A percentile compares a stretch with the other conserved stretches of the same genome.
Evolutionary conservation across 2,888 invertebrate species (phyloP).

Genomic region (Andrena trimmerana): DNA sequence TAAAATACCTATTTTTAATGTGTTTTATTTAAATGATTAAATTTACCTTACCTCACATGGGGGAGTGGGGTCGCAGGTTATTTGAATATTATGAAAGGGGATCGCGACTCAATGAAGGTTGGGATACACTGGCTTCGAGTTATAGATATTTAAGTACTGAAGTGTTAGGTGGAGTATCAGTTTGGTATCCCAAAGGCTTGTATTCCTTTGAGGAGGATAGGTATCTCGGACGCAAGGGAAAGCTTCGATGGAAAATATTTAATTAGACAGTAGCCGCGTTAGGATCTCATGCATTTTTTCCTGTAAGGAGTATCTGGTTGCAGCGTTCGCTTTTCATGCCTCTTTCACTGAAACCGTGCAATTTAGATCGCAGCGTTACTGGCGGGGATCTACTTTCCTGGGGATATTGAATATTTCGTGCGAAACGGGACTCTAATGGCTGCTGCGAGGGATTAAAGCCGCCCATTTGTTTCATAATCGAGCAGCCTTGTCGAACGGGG

Average conservation of each 20-base stretch:
- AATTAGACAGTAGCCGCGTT: not conserved
- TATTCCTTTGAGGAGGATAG: too few species aligned
- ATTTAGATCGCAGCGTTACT: slow-evolving; percentile 18
- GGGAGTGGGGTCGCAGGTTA: too few species aligned
- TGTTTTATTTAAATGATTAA: too few species aligned
- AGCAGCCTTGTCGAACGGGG: not conserved
- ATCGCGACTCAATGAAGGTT: too few species aligned
- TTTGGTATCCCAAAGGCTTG: not conserved
- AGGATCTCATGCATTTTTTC: slow-evolving; percentile 1
- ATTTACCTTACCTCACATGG: too few species aligned
- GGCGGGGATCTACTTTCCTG: slow-evolving; percentile 23
- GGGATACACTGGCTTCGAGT: too few species aligned
- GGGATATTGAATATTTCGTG: slow-evolving; percentile 28
- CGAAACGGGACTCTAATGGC: not conserved
- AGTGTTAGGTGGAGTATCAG: too few species aligned
- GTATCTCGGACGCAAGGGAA: too few species aligned
- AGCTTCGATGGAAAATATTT: not conserved
- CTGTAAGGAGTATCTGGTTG: slow-evolving; percentile 4
- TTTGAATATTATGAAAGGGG: too few species aligned
- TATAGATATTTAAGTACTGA: too few species aligned
- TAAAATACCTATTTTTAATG: too few species aligned
- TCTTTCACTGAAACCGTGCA: slow-evolving; percentile 17
- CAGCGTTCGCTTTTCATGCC: slow-evolving; percentile 21
- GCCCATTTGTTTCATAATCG: not conserved
- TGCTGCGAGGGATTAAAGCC: not conserved